Base-by-base conservation (phyloP, 1,140 invertebrate species). In the Eriocheir sinensis region DNA sequence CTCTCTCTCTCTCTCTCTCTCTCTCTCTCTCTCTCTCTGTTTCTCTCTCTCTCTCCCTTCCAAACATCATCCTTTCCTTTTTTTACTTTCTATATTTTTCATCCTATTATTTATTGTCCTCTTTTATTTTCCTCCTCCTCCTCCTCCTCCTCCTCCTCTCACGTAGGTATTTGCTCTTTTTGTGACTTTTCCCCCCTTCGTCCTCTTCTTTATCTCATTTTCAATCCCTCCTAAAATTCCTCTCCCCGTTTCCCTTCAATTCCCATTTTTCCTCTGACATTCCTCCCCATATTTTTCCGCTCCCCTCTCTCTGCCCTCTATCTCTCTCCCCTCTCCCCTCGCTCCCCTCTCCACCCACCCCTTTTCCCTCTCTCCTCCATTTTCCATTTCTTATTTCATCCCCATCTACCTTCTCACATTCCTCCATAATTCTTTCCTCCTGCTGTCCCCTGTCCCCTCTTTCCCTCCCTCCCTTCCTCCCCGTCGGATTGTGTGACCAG, bases 401-500 rank as follows among this genome's bases (percentile, higher is more conserved):
- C 60, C 60, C 60, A 72, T 72, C 60, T 72, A 72, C 60, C 60
- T 72, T 72, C 60, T 72, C 60, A 72, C 60, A 72, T 72, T 72
- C 60, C 60, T n/a, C 60, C 60, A 72, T 72, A 72, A 72, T 21
- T 72, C 60, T 72, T 72, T 60, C 53, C 44, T 60, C 27, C 53
- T 21, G 9, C 17, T 21, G 9, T 21, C 27, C 53, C 53, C 27
- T n/a, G 6, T n/a, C 60, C 60, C n/a, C 60, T 21, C 21, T 72
- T n/a, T 21, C 27, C 21, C 60, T n/a, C 60, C n/a, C 60, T 48
- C 44, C 44, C 44, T 48, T 15, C 15, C 44, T 48, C 44, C 15
- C 44, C 60, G 21, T 2, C 60, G 60, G 60, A 72, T 72, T 72
- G 60, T 72, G 60, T 72, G 60, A 72, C 60, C n/a, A n/a, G 27